These are phyloP conservation scores for Trachelus troglodyta DNA, from an alignment of 2,888 invertebrate genomes.

Conservation along the genomic window DNA sequence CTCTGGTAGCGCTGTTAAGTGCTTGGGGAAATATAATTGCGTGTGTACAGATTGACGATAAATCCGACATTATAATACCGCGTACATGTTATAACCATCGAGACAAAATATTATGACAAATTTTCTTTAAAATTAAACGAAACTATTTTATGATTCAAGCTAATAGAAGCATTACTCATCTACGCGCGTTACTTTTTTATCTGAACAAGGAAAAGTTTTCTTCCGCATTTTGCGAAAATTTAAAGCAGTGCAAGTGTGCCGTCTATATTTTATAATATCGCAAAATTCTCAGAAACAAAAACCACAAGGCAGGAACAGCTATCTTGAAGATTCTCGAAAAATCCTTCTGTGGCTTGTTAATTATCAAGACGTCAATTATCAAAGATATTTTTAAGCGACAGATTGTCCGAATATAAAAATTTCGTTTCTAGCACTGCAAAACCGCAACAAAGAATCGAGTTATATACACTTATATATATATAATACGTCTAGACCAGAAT, in stretches of 20 bases:
- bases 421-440: background rate
- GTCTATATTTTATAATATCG: background rate
- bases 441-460: background rate
- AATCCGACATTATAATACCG: background rate
- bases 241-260: no score
- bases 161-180: background rate
- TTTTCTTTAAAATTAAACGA: no score
- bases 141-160: no score
- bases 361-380: background rate
- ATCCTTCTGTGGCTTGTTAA: background rate
- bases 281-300: background rate
- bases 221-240: background rate
- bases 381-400: background rate
- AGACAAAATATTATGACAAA: background rate
- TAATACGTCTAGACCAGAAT: background rate
- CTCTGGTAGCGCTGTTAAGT: background rate
- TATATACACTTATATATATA: background rate
- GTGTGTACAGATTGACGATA: background rate
- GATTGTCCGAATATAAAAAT: background rate
- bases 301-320: background rate
- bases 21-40: background rate
- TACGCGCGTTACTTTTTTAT: background rate
- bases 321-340: background rate
- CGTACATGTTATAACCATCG: background rate
- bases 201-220: background rate